Evolutionary conservation across 2,113 vertebrate genomes (phyloP).

Genomic region (Loxodonta africana): DNA sequence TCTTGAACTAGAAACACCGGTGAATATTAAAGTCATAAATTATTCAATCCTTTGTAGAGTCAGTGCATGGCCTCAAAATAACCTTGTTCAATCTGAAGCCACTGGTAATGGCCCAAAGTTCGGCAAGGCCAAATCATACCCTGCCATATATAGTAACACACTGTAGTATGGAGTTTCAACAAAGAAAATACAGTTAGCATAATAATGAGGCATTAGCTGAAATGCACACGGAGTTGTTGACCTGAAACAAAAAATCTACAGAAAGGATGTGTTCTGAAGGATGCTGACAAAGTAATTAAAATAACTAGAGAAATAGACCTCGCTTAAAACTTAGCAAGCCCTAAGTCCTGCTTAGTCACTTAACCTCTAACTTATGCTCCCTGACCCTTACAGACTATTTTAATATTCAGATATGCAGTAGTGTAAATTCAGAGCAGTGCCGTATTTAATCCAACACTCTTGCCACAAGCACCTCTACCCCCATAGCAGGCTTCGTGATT

Average conservation of each 20-base stretch:
- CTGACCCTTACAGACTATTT: conserved; percentile 69
- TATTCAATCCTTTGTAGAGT: conserved; percentile 83
- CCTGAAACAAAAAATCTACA: conserved; percentile 81
- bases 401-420: conserved; percentile 75
- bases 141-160: conserved; percentile 81
- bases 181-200: conserved; percentile 84
- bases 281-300: conserved; percentile 83
- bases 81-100: conserved; percentile 80
- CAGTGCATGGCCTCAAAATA: conserved; percentile 80
- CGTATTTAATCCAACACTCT: conserved; percentile 53
- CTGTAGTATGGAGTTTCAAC: conserved; percentile 78
- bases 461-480: conserved; percentile 43
- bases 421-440: conserved; percentile 62
- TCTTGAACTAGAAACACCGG: conserved; percentile 79
- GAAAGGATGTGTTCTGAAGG: conserved; percentile 74
- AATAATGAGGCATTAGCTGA: conserved; percentile 82
- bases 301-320: conserved; percentile 74
- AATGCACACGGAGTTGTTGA: conserved; percentile 82
- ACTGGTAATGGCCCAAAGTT: conserved; percentile 81
- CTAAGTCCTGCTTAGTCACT: conserved; percentile 80
- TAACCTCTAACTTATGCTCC: conserved; percentile 77
- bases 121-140: conserved; percentile 77
- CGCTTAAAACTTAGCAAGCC: conserved; percentile 76
- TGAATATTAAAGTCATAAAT: conserved; percentile 86
- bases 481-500: conserved; percentile 31